Evolutionary conservation across 2,888 invertebrate genomes (phyloP).

Genomic region (Helleia helle): DNA sequence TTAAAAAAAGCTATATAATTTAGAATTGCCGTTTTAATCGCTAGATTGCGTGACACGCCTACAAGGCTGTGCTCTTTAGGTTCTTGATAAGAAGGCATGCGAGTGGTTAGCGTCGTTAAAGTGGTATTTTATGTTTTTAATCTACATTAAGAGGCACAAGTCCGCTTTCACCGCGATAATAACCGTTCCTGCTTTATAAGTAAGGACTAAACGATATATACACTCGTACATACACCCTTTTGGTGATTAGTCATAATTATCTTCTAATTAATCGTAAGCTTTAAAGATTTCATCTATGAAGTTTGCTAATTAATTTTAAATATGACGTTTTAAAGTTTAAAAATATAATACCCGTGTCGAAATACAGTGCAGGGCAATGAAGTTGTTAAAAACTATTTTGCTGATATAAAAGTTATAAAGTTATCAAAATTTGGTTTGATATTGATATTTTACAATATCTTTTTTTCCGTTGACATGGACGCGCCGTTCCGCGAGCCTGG

Average conservation of each 20-base stretch:
- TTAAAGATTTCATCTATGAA: conserved; percentile 2
- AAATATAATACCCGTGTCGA: no score
- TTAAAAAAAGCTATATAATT: conserved; percentile 37
- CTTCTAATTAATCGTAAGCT: conserved; percentile 3
- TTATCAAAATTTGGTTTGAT: no score
- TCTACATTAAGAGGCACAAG: conserved; percentile 42
- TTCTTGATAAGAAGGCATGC: conserved; percentile 35
- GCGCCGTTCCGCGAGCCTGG: no score
- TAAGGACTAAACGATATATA: conserved; percentile 3
- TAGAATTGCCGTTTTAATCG: conserved; percentile 44
- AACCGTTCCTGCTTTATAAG: conserved; percentile 12
- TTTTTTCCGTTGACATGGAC: no score
- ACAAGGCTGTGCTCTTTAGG: conserved; percentile 42
- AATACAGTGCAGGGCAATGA: no score
- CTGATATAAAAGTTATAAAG: no score
- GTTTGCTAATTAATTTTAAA: not conserved
- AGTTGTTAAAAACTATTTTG: no score
- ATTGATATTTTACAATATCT: no score
- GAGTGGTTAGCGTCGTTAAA: conserved; percentile 38
- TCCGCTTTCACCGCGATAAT: conserved; percentile 31
- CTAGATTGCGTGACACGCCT: conserved; percentile 47
- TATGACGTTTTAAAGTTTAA: no score
- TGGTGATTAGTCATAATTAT: conserved; percentile 5
- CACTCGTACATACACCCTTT: not conserved
- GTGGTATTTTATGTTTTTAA: conserved; percentile 55